Conservation (phyloP, 2,113 vertebrate genomes). For the Bos taurus region ARS-UCD2.0 NC_037335.1:98195001-98195500, state of each 20-base stretch:
- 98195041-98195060: neutral
- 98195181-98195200: neutral
- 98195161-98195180: neutral
- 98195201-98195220: slow-evolving; percentile 5
- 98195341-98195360: neutral
- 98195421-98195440: neutral
- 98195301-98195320: slow-evolving; percentile 24
- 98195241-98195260: neutral
- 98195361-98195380: slow-evolving; percentile 35
- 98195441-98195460: neutral
- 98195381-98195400: neutral
- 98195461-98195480: neutral
- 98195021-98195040: neutral
- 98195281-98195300: slow-evolving; percentile 4
- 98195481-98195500: neutral
- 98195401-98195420: neutral
- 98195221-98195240: slow-evolving; percentile 19
- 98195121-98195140: neutral
- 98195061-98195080: neutral
- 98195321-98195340: neutral
- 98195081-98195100: neutral
- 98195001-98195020: neutral
- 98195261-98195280: slow-evolving; percentile 15
- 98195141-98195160: neutral
- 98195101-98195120: neutral